phyloP scores from a whole-genome alignment of 2,888 invertebrate species.

The Acholoe squamosa region DNA sequence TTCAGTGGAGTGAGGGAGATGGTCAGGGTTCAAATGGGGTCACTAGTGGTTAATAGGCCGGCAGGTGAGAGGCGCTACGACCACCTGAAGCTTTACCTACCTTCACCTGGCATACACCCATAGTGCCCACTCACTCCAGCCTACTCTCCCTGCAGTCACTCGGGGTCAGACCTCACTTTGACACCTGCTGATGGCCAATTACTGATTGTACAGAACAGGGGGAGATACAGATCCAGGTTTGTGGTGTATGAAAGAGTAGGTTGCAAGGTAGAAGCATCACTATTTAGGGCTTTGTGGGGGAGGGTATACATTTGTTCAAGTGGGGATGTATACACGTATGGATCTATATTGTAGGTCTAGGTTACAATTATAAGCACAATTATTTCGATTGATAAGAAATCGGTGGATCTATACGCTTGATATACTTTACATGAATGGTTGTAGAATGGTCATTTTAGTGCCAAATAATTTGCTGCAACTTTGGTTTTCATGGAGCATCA shows the following conservation, averaged over 20 bases:
- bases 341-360: too few relatives aligned
- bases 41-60: not conserved
- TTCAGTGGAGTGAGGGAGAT: not conserved
- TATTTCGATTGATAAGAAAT: too few relatives aligned
- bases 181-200: not conserved
- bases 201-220: not conserved
- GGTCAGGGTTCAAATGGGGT: constrained; percentile 14
- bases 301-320: too few relatives aligned
- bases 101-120: not conserved
- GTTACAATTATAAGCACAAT: too few relatives aligned
- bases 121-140: not conserved
- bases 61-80: not conserved
- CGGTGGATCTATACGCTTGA: too few relatives aligned
- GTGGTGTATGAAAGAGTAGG: not conserved
- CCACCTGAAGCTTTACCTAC: not conserved
- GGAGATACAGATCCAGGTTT: not conserved
- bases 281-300: not conserved
- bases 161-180: not conserved
- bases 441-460: too few relatives aligned
- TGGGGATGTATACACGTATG: too few relatives aligned
- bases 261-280: not conserved
- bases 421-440: too few relatives aligned
- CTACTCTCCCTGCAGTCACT: not conserved
- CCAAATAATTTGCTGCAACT: too few relatives aligned
- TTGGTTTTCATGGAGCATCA: too few relatives aligned